Base-by-base conservation (phyloP, 1,140 invertebrate species). In the Papilio dardanus region DNA sequence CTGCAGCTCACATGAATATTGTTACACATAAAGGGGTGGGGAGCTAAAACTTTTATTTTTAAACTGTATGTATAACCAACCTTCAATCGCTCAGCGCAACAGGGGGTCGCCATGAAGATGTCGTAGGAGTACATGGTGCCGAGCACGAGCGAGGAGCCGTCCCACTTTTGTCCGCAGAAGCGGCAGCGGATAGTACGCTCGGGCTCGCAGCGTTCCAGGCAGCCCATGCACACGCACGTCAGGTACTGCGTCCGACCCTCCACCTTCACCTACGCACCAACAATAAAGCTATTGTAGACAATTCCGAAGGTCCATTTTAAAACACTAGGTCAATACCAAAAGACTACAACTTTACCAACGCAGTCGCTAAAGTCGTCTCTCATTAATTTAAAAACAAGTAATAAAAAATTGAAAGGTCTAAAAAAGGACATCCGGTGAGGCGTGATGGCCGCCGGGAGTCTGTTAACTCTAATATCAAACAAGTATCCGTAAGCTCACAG, bases 51-150 rank as follows among this genome's bases (percentile, higher is more conserved):
- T 50, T 50, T 19, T 19, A 1, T 46, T 46, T 46, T 1, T 46
- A 16, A 46, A 46, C 16, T 19, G 42, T 46, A 37, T 12, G 14
- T 12, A 14, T 46, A 42, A 90, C 92, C 94, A 91, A 98, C 97
- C 95, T 97, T 98, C 74, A 99, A 95, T 84, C 98, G 95, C 85
- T 99, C 97, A 88, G 96, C 95, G 94, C 98, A 99, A 89, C 99
- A 99, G 16, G 98, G 98, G 94, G 97, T 98, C 65, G 98, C 98
- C 87, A 98, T 98, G 92, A 99, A 99, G 78, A 99, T 98, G 92
- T 99, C 98, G 86, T 99, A 99, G 62, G 98, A 97, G 92, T 99
- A 99, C 98, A 99, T 99, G 71, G 98, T 99, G 65, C 99, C 98
- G 19, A 99, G 94, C 40, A 99, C 97, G 58, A 99, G 95, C 40